Evolutionary conservation across 2,888 invertebrate genomes (phyloP).

Genomic region (Aspidiotus destructor): DNA sequence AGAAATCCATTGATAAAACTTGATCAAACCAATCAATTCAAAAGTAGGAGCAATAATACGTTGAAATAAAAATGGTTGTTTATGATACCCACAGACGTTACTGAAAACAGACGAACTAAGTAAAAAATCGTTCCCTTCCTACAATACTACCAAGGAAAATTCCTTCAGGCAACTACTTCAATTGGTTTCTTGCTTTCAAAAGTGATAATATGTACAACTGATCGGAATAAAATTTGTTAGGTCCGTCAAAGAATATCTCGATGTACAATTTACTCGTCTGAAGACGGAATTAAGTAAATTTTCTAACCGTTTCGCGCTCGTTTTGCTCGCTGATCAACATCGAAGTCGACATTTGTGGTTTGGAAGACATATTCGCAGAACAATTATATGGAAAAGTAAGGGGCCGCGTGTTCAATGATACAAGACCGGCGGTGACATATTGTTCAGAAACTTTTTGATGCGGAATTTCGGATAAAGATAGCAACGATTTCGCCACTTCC

Average conservation of each 20-base stretch:
- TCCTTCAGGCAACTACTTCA: too few species aligned
- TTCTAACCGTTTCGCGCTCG: conserved; percentile 37
- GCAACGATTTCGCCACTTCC: conserved; percentile 72
- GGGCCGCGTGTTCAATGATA: conserved; percentile 48
- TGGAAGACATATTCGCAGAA: conserved; percentile 20
- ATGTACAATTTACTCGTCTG: too few species aligned
- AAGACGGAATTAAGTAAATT: background rate
- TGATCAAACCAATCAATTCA: too few species aligned
- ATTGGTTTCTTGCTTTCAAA: too few species aligned
- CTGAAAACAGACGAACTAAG: too few species aligned
- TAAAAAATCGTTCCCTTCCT: background rate
- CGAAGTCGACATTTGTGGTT: conserved; percentile 35
- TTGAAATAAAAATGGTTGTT: background rate
- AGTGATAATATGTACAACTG: too few species aligned
- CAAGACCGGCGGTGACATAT: conserved; percentile 39
- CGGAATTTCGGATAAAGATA: conserved; percentile 58
- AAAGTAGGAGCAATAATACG: too few species aligned
- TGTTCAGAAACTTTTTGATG: conserved; percentile 38
- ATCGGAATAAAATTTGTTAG: too few species aligned
- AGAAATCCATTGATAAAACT: too few species aligned
- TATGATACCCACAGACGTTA: background rate
- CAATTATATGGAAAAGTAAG: conserved; percentile 38
- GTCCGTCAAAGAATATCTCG: too few species aligned
- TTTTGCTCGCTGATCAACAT: conserved; percentile 38
- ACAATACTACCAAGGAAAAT: too few species aligned